phyloP scores from a whole-genome alignment of 1,140 invertebrate genomes.

The Macrosteles quadrilineatus region DNA sequence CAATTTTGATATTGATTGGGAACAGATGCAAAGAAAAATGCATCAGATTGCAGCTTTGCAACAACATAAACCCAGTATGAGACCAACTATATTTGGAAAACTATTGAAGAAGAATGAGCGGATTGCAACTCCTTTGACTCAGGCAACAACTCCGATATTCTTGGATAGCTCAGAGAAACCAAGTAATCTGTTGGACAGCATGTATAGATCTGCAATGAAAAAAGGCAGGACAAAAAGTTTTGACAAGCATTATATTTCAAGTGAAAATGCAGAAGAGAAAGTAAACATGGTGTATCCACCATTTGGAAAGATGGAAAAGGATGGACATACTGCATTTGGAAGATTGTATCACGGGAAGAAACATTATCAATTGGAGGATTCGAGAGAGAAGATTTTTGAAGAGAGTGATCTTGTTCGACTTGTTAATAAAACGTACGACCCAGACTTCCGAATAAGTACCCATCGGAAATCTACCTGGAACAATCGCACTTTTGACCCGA shows the following conservation, averaged over 20 bases:
- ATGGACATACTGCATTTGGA: neutral
- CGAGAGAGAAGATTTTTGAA: neutral
- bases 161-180: too few species aligned
- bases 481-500: conserved; percentile 1
- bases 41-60: neutral
- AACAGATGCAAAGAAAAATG: neutral
- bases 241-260: neutral
- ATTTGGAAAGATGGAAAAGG: neutral
- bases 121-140: too few species aligned
- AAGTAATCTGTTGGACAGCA: neutral
- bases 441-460: neutral
- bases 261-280: neutral
- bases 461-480: neutral
- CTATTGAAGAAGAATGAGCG: neutral
- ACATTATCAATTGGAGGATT: neutral
- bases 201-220: neutral
- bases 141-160: too few species aligned
- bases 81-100: neutral
- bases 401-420: neutral
- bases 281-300: neutral
- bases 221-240: neutral
- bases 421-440: neutral
- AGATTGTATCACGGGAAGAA: neutral
- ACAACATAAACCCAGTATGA: neutral
- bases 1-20: conserved; percentile 2